These are phyloP conservation scores for Pararge aegeria DNA, from an alignment of 1,140 invertebrate species.

Conservation along the genomic window DNA sequence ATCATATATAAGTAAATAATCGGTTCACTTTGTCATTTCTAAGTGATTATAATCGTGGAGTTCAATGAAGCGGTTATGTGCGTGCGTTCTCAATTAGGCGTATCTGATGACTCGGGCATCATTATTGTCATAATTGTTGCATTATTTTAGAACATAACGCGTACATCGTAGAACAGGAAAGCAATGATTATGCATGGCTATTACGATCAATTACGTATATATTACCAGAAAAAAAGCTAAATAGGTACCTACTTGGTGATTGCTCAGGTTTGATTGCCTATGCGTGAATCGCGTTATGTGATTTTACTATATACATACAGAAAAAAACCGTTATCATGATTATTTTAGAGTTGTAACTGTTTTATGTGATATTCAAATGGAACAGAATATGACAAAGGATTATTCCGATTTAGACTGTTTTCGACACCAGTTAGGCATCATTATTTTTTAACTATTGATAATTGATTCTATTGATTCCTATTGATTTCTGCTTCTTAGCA, in stretches of 20 bases:
- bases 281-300: background rate
- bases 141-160: conserved; percentile 20
- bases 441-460: too few species aligned
- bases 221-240: conserved; percentile 18
- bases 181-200: conserved; percentile 21
- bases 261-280: conserved; percentile 10
- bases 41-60: background rate
- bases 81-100: background rate
- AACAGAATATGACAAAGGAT: too few species aligned
- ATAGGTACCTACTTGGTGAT: conserved; percentile 16
- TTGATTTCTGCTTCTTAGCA: too few species aligned
- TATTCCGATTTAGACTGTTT: too few species aligned
- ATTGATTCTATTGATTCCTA: too few species aligned
- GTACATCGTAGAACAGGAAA: conserved; percentile 21
- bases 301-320: too few species aligned
- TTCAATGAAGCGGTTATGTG: conserved; percentile 5
- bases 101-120: conserved; percentile 9
- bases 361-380: too few species aligned
- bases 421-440: too few species aligned
- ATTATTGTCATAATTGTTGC: conserved; percentile 17
- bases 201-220: conserved; percentile 17
- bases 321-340: too few species aligned
- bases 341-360: too few species aligned
- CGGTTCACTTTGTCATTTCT: background rate
- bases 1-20: background rate